phyloP scores from a whole-genome alignment of 2,113 vertebrate species.

The Dolichotis patagonum region DNA sequence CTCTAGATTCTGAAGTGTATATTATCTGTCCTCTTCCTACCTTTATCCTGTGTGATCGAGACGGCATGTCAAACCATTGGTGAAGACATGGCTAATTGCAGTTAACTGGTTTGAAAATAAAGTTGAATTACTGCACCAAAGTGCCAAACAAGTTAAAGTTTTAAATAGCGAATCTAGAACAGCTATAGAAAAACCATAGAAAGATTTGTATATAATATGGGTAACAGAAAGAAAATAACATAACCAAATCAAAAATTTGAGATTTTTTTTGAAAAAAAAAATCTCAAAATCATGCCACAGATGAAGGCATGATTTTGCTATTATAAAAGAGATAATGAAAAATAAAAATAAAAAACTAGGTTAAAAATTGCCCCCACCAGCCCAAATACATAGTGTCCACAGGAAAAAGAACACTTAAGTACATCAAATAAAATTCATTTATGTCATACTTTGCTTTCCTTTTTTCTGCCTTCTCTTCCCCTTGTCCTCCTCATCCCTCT shows the following conservation, averaged over 20 bases:
- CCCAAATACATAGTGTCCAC: not conserved
- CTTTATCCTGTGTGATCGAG: not conserved
- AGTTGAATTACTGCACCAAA: not conserved
- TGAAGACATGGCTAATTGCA: not conserved
- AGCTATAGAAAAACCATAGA: not conserved
- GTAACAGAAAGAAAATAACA: not conserved
- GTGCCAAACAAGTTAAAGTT: not conserved
- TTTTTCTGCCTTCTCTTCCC: not conserved
- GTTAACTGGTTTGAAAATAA: not conserved
- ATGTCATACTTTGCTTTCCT: not conserved
- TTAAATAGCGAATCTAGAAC: not conserved
- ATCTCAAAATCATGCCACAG: not conserved
- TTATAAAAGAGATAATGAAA: not conserved
- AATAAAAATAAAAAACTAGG: not conserved
- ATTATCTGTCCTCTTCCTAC: not conserved
- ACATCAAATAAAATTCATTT: not conserved
- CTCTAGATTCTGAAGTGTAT: not conserved
- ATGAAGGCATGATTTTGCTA: not conserved
- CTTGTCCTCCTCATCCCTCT: no score
- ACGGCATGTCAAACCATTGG: not conserved
- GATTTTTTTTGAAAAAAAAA: no score
- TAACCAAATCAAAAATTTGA: not conserved
- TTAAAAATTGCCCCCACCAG: not conserved
- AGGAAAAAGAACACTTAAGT: not conserved
- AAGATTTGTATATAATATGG: not conserved